A percentile compares a stretch with the other conserved stretches of the same genome.
Conservation (phyloP, 2,113 vertebrate species). For the Myocastor coypus region DNA sequence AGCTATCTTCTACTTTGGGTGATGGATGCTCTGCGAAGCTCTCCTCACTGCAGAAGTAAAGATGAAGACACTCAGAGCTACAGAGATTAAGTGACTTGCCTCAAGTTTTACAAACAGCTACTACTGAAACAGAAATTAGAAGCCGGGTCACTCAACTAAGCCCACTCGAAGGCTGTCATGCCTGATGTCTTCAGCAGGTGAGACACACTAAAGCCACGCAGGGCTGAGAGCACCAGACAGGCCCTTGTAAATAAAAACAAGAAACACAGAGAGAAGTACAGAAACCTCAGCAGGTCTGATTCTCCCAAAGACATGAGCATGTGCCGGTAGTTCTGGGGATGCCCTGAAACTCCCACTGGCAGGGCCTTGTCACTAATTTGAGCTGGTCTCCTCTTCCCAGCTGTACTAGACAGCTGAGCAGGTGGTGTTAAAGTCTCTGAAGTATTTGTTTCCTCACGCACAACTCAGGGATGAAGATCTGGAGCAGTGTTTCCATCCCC, state of each 20-base stretch:
- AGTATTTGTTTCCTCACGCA: background rate
- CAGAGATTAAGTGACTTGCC: background rate
- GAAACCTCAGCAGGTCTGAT: background rate
- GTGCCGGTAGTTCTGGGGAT: background rate
- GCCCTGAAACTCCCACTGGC: background rate
- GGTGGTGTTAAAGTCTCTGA: background rate
- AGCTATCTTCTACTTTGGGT: background rate
- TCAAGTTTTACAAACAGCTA: background rate
- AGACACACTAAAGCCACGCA: background rate
- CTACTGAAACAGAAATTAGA: background rate
- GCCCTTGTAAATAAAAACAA: background rate
- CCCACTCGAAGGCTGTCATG: background rate
- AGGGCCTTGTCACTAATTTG: background rate
- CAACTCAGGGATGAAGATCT: background rate
- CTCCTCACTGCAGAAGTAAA: background rate
- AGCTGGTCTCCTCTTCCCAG: background rate
- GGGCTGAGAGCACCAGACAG: background rate
- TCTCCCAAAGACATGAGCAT: background rate
- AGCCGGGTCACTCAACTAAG: background rate
- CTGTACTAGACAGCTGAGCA: background rate
- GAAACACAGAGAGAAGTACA: background rate
- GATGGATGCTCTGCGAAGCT: background rate
- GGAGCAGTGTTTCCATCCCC: background rate
- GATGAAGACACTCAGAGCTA: background rate
- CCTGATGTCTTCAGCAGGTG: background rate